These are phyloP conservation scores for Hycleus phaleratus DNA, from an alignment of 1,140 invertebrate genomes.

Conservation along the genomic window DNA sequence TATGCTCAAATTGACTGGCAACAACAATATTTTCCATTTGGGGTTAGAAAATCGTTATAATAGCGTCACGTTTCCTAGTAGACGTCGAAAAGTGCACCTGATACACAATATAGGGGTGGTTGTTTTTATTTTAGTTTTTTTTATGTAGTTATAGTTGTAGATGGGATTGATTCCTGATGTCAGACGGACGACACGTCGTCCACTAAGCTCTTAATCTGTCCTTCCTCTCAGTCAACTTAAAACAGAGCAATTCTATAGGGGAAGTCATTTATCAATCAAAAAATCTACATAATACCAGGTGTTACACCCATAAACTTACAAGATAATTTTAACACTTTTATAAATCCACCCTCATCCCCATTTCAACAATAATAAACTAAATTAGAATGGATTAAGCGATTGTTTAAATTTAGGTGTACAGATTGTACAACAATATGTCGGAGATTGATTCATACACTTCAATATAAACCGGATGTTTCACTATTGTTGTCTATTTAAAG, in stretches of 20 bases:
- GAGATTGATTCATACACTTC: no score
- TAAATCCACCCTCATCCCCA: no score
- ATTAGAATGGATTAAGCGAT: no score
- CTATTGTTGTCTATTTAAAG: no score
- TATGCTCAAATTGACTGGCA: no score
- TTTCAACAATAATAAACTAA: no score
- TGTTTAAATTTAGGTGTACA: no score
- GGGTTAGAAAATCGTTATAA: constrained; percentile 13
- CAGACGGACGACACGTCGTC: constrained; percentile 25
- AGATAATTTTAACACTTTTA: no score
- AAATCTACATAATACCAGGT: constrained; percentile 27
- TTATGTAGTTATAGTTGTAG: background rate
- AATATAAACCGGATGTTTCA: no score
- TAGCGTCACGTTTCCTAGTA: constrained; percentile 29
- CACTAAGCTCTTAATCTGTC: constrained; percentile 56
- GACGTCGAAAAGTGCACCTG: constrained; percentile 21
- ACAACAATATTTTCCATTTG: no score
- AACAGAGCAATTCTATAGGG: constrained; percentile 20
- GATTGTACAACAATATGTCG: no score
- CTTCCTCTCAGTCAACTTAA: constrained; percentile 51
- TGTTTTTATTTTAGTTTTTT: background rate
- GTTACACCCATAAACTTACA: constrained; percentile 40
- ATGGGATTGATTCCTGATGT: constrained; percentile 11
- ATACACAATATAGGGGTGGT: constrained; percentile 7
- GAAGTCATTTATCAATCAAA: constrained; percentile 54